Evolutionary conservation across 1,140 invertebrate species (phyloP).

Genomic region (Brachionus calyciflorus): DNA sequence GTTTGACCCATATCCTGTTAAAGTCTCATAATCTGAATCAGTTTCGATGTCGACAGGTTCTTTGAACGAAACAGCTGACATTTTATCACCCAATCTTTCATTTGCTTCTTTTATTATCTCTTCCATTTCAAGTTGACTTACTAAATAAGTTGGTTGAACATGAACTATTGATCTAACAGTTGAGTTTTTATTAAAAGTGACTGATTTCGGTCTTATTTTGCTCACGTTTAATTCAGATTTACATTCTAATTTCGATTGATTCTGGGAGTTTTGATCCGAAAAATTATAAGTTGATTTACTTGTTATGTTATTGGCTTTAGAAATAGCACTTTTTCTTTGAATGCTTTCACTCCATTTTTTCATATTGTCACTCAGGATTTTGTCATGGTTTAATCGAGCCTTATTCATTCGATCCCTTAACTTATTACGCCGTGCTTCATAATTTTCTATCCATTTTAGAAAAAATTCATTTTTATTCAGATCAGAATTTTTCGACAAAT

Average conservation of each 20-base stretch:
- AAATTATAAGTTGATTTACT: not conserved
- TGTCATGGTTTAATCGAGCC: not conserved
- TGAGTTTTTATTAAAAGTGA: too few relatives aligned
- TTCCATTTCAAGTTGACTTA: conserved; percentile 28
- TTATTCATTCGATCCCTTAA: not conserved
- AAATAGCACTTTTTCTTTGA: not conserved
- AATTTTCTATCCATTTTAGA: not conserved
- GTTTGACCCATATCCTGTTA: not conserved
- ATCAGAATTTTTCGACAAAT: not conserved
- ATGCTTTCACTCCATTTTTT: not conserved
- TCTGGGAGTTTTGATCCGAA: not conserved
- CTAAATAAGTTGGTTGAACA: not conserved
- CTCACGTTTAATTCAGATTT: too few relatives aligned
- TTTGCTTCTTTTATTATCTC: conserved; percentile 18
- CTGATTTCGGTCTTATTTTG: too few relatives aligned
- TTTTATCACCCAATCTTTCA: not conserved
- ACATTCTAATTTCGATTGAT: too few relatives aligned
- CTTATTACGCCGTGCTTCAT: not conserved
- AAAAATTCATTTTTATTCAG: not conserved
- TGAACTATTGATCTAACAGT: not conserved
- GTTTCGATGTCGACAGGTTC: not conserved
- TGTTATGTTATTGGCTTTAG: too few relatives aligned
- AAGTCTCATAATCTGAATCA: not conserved
- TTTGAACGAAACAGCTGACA: not conserved
- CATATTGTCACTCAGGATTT: not conserved